phyloP scores from a whole-genome alignment of 2,113 vertebrate species.

The Martes martes region DNA sequence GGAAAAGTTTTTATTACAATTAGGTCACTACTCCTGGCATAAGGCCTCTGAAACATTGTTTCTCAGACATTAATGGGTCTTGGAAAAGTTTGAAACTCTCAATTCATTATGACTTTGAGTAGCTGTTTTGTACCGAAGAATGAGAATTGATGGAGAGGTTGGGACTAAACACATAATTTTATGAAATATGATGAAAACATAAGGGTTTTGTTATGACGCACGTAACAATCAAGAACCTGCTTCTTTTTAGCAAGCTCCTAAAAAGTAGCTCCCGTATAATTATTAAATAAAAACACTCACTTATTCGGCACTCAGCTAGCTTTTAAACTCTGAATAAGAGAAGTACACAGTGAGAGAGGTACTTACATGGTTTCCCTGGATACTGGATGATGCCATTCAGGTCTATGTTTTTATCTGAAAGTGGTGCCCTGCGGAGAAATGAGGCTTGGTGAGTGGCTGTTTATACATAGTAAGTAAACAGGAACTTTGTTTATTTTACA shows the following conservation, averaged over 20 bases:
- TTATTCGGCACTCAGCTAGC: conserved; percentile 84
- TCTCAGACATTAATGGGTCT: conserved; percentile 56
- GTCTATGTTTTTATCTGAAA: conserved; percentile 86
- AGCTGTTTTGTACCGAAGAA: conserved; percentile 75
- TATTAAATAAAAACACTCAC: conserved; percentile 91
- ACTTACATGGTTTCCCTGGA: conserved; percentile 93
- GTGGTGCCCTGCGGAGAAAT: conserved; percentile 83
- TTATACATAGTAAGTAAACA: conserved; percentile 87
- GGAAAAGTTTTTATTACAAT: conserved; percentile 17
- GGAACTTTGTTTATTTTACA: conserved; percentile 86
- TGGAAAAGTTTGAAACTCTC: conserved; percentile 68
- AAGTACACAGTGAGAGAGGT: conserved; percentile 86
- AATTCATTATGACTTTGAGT: conserved; percentile 70
- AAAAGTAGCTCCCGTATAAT: conserved; percentile 85
- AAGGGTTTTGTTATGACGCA: conserved; percentile 79
- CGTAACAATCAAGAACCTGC: conserved; percentile 74
- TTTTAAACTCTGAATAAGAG: conserved; percentile 85
- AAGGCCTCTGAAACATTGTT: conserved; percentile 24
- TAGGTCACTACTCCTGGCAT: conserved; percentile 27
- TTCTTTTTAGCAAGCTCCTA: conserved; percentile 81
- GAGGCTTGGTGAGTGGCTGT: conserved; percentile 82
- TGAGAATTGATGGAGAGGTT: conserved; percentile 58
- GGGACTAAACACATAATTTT: conserved; percentile 77
- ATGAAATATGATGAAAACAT: conserved; percentile 77
- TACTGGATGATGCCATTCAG: conserved; percentile 90